Conservation (phyloP, 1,140 invertebrate genomes). For the Diploscapter pachys region DNA sequence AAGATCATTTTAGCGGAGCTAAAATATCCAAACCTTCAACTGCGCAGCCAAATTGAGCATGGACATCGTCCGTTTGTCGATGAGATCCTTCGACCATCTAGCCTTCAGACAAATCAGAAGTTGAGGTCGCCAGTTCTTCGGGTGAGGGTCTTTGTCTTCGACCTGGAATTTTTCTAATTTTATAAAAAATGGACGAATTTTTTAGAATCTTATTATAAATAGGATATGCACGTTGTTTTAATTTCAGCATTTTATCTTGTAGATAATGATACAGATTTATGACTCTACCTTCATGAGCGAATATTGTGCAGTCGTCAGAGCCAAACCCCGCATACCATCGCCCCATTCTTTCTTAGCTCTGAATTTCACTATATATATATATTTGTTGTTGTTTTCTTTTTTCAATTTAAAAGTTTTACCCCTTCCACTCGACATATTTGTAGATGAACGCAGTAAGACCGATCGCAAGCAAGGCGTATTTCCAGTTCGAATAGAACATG, state of each 20-base stretch:
- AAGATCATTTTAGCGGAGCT: not conserved
- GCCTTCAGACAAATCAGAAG: constrained; percentile 61
- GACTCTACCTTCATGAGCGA: constrained; percentile 72
- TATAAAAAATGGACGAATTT: too few species aligned
- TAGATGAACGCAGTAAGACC: constrained; percentile 92
- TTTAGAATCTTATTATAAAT: too few species aligned
- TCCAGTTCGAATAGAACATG: constrained; percentile 99
- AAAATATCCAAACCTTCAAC: constrained; percentile 70
- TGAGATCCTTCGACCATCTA: constrained; percentile 65
- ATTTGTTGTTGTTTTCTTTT: constrained; percentile 9
- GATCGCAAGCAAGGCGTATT: constrained; percentile 91
- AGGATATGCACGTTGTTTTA: too few species aligned
- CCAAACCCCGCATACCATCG: constrained; percentile 93
- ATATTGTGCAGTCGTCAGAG: constrained; percentile 89
- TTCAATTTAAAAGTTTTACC: constrained; percentile 68
- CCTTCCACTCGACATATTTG: constrained; percentile 99
- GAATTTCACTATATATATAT: constrained; percentile 4
- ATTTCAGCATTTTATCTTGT: too few species aligned
- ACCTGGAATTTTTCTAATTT: constrained; percentile 63
- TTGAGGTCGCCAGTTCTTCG: constrained; percentile 88
- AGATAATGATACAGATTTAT: too few species aligned
- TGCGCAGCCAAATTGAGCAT: constrained; percentile 92
- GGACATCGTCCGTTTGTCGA: constrained; percentile 70
- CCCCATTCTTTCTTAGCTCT: constrained; percentile 99
- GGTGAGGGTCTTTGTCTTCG: constrained; percentile 88